Evolutionary conservation across 1,140 invertebrate genomes (phyloP).

Genomic region (Arion vulgaris): DNA sequence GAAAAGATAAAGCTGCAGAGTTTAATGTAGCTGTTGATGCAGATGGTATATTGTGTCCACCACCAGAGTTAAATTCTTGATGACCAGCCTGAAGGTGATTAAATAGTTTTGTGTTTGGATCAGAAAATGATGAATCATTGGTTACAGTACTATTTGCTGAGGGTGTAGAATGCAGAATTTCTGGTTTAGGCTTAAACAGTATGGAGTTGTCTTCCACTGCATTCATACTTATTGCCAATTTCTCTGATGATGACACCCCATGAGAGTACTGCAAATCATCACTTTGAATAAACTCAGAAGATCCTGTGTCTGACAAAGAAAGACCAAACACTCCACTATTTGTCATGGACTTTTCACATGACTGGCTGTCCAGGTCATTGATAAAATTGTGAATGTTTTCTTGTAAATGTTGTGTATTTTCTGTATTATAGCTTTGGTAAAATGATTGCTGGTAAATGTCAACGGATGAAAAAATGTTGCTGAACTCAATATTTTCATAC

Average conservation of each 20-base stretch:
- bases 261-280: background rate
- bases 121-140: background rate
- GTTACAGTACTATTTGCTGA: background rate
- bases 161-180: background rate
- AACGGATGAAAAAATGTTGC: conserved; percentile 1
- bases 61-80: background rate
- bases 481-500: conserved; percentile 28
- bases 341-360: background rate
- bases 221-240: background rate
- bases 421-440: background rate
- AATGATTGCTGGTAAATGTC: background rate
- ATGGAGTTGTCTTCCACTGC: background rate
- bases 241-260: background rate
- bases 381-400: background rate
- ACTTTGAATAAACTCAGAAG: background rate
- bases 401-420: background rate
- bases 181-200: background rate
- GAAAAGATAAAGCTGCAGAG: conserved; percentile 1
- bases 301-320: background rate
- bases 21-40: background rate
- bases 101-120: background rate
- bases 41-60: background rate
- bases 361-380: conserved; percentile 4
- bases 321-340: background rate
- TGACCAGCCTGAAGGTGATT: background rate